phyloP scores from a whole-genome alignment of 2,888 invertebrate genomes.

The Tenthredo notha region DNA sequence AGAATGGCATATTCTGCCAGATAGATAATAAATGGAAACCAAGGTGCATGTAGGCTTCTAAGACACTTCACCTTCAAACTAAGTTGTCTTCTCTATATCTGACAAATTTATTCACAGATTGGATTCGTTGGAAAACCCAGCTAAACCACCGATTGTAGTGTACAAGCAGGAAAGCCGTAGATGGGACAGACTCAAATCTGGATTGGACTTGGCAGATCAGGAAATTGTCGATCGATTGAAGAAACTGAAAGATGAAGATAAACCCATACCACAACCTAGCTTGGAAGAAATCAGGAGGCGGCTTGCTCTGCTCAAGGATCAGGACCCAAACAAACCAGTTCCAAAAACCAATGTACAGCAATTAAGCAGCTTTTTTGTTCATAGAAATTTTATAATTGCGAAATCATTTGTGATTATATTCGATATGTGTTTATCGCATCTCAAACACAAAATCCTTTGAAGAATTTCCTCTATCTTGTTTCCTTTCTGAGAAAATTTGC shows the following conservation, averaged over 20 bases:
- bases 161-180: constrained; percentile 78
- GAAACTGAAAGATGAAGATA: constrained; percentile 83
- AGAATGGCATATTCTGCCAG: background rate
- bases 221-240: constrained; percentile 85
- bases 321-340: constrained; percentile 72
- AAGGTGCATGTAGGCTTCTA: background rate
- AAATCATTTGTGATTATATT: background rate
- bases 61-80: no score
- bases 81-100: background rate
- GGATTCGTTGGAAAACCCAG: constrained; percentile 81
- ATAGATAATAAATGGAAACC: background rate
- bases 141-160: constrained; percentile 81
- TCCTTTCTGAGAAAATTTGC: background rate
- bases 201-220: constrained; percentile 81
- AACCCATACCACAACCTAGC: constrained; percentile 78
- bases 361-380: background rate
- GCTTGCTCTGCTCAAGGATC: constrained; percentile 85
- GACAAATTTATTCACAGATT: constrained; percentile 74
- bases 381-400: background rate
- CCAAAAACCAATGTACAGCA: constrained; percentile 65
- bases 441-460: background rate
- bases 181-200: constrained; percentile 75
- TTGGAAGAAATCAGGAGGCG: constrained; percentile 85
- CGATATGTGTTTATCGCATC: background rate
- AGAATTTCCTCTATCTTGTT: background rate